phyloP scores from a whole-genome alignment of 2,797 vertebrate species.

The Apogon hyalosoma region DNA sequence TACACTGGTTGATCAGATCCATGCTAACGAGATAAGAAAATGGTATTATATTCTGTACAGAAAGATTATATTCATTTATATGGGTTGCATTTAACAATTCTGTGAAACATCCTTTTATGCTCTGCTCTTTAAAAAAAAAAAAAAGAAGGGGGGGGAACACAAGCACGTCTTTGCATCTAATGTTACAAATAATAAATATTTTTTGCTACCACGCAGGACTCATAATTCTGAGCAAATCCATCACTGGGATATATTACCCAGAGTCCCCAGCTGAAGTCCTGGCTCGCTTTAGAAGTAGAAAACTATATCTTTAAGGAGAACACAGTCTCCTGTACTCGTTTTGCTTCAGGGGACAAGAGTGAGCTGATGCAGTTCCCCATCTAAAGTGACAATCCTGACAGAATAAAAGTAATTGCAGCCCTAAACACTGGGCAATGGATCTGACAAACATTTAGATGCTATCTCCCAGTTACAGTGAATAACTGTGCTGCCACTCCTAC shows the following conservation, averaged over 20 bases:
- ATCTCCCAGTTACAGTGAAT: constrained; percentile 84
- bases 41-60: not conserved
- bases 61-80: not conserved
- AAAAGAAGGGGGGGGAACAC: not conserved
- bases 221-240: constrained; percentile 31
- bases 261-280: constrained; percentile 53
- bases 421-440: constrained; percentile 80
- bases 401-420: constrained; percentile 82
- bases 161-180: constrained; percentile 13
- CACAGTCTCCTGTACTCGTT: constrained; percentile 67
- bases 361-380: constrained; percentile 76
- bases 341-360: constrained; percentile 78
- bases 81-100: not conserved
- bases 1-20: constrained; percentile 4
- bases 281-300: constrained; percentile 37
- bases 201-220: constrained; percentile 1
- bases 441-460: constrained; percentile 88
- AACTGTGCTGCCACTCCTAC: constrained; percentile 71
- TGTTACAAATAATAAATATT: constrained; percentile 41
- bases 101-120: not conserved
- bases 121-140: not conserved
- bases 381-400: constrained; percentile 84
- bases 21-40: no score
- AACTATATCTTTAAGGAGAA: constrained; percentile 61
- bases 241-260: constrained; percentile 45